Evolutionary conservation across 2,113 vertebrate genomes (phyloP).

Genomic region (Perca flavescens): DNA sequence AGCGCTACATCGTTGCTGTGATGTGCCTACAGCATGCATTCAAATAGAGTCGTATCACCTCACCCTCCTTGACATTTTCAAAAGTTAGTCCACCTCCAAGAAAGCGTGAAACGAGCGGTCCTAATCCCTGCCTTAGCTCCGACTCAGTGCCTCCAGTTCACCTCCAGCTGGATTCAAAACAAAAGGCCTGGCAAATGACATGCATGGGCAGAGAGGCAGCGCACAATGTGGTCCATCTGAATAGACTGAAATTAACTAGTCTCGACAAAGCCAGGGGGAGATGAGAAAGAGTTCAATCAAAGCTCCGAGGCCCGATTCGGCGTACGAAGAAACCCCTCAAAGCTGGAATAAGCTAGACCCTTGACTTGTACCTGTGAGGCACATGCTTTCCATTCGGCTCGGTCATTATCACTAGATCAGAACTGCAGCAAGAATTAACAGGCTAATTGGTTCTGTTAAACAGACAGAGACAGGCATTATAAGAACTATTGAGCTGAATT

Average conservation of each 20-base stretch:
- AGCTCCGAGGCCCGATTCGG: slow-evolving; percentile 68
- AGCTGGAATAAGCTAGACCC: slow-evolving; percentile 66
- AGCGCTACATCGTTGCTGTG: not conserved
- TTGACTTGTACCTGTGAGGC: slow-evolving; percentile 61
- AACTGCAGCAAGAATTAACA: slow-evolving; percentile 60
- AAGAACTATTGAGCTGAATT: slow-evolving; percentile 60
- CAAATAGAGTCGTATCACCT: slow-evolving; percentile 63
- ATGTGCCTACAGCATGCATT: slow-evolving; percentile 39
- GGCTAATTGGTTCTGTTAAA: slow-evolving; percentile 75
- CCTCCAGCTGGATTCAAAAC: slow-evolving; percentile 73
- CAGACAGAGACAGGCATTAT: slow-evolving; percentile 58
- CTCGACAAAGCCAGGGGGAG: slow-evolving; percentile 66
- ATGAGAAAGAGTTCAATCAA: slow-evolving; percentile 69
- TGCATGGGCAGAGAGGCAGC: slow-evolving; percentile 66
- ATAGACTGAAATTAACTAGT: slow-evolving; percentile 77
- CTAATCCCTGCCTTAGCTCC: slow-evolving; percentile 75
- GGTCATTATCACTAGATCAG: slow-evolving; percentile 72
- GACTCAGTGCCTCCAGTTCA: slow-evolving; percentile 74
- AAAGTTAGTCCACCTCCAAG: slow-evolving; percentile 64
- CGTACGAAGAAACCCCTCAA: slow-evolving; percentile 68
- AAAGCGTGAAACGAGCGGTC: slow-evolving; percentile 67
- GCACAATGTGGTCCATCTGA: slow-evolving; percentile 74
- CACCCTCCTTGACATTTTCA: slow-evolving; percentile 66
- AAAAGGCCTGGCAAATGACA: slow-evolving; percentile 81
- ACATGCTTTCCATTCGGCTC: slow-evolving; percentile 60